Evolutionary conservation across 2,888 invertebrate genomes (phyloP), one percentile per base, ranked within the genome.

Genomic region (Dicyrtomina minuta): DNA sequence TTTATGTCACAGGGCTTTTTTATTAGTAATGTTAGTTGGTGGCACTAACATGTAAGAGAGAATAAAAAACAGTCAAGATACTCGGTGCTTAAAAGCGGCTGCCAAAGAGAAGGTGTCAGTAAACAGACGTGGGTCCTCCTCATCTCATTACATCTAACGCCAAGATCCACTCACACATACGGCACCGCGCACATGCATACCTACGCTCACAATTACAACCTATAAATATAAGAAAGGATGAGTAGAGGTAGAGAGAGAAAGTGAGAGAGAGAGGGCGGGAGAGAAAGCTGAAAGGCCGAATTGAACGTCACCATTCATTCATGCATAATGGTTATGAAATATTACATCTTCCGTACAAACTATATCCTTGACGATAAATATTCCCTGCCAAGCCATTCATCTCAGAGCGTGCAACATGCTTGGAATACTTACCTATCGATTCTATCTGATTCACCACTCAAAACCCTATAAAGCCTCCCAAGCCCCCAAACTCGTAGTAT

Each of bases 381-480:
- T 59, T 66, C 49, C 46, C 59, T 59, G 41, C 66, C 44, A 49
- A 41, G 46, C 66, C 66, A 68, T 68, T 68, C 68, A 68, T 68
- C 68, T 68, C 51, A 2, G 20, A 13, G 53, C 44, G 56, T 39
- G 51, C 60, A 68, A 60, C 60, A 68, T 61, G 60, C 60, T 68
- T 46, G 49, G 68, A 68, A 68, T 68, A 51, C 60, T 53, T 59
- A 68, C 51, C 59, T 61, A 68, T 68, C 49, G 53, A 68, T 66
- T 44, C 39, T 33, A 46, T 51, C 43, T 43, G 17, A 55, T 55
- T 55, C 65, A 65, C 55, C 65, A 65, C 65, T 55, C 56, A 26
- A 65, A 26, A 55, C 46, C 43, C 55, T 39, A 43, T 26, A 22
- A 20, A 46, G 22, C 26, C 22, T 27, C 51, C 46, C 49, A 51